Evolutionary conservation across 2,113 vertebrate genomes (phyloP).

Genomic region (Crocuta crocuta): DNA sequence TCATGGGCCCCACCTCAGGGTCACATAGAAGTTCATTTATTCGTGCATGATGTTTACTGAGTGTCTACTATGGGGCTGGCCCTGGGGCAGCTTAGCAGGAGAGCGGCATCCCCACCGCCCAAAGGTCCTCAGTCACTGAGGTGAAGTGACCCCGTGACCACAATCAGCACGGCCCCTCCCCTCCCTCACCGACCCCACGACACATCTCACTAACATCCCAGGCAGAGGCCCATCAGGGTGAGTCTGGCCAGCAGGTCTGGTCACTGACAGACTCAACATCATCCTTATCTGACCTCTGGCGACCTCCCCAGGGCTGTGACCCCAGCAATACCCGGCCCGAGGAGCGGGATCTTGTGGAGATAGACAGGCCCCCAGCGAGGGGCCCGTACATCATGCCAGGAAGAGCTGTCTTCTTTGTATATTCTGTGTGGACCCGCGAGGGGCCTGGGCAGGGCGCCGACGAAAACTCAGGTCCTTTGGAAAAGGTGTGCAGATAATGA

Average conservation of each 20-base stretch:
- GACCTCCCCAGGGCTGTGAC: conserved; percentile 1
- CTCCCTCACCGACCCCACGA: not conserved
- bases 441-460: rapidly evolving
- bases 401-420: not conserved
- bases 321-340: not conserved
- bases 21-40: not conserved
- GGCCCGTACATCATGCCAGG: not conserved
- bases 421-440: rapidly evolving
- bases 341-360: not conserved
- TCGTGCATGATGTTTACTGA: rapidly evolving
- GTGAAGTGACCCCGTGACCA: conserved; percentile 31
- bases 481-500: rapidly evolving
- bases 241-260: not conserved
- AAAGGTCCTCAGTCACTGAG: not conserved
- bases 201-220: not conserved
- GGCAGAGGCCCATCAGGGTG: rapidly evolving
- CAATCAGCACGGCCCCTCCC: not conserved
- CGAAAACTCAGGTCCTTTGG: not conserved
- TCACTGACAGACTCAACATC: conserved; percentile 5
- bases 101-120: rapidly evolving
- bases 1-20: not conserved
- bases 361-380: not conserved
- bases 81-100: not conserved
- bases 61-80: rapidly evolving
- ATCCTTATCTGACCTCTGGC: conserved; percentile 31